Conservation (phyloP, 2,888 invertebrate species). For the Archips xylosteana region DNA sequence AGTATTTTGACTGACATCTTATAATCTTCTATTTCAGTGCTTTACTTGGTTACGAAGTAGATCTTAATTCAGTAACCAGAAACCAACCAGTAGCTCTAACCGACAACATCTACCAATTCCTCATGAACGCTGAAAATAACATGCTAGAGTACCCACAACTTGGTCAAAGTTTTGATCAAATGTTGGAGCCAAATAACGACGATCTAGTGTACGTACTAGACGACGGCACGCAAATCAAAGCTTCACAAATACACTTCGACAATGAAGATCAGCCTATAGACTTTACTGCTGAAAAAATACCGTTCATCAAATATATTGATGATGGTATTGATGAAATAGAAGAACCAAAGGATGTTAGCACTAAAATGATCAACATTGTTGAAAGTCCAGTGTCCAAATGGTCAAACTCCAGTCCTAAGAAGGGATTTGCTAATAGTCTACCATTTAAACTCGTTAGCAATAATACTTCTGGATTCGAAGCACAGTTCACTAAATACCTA, state of each 20-base stretch:
- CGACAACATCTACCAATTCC: slow-evolving; percentile 76
- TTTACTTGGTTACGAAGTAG: slow-evolving; percentile 74
- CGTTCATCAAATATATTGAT: slow-evolving; percentile 70
- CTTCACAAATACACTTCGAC: slow-evolving; percentile 81
- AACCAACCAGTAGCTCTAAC: slow-evolving; percentile 70
- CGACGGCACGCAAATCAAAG: slow-evolving; percentile 78
- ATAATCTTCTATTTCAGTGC: slow-evolving; percentile 55
- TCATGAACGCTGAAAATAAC: slow-evolving; percentile 67
- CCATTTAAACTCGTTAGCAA: slow-evolving; percentile 76
- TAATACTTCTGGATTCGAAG: slow-evolving; percentile 71
- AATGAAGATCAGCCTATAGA: slow-evolving; percentile 76
- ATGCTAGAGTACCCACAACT: slow-evolving; percentile 49
- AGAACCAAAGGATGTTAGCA: slow-evolving; percentile 47
- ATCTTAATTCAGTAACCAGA: slow-evolving; percentile 72
- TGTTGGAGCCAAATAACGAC: slow-evolving; percentile 54
- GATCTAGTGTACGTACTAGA: slow-evolving; percentile 74
- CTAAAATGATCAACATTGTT: slow-evolving; percentile 66
- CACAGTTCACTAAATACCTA: slow-evolving; percentile 73
- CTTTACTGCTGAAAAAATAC: slow-evolving; percentile 71
- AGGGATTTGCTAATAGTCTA: slow-evolving; percentile 68
- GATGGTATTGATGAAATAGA: slow-evolving; percentile 56
- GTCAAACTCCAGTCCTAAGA: slow-evolving; percentile 64
- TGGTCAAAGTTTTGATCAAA: slow-evolving; percentile 55
- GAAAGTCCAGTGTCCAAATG: slow-evolving; percentile 69
- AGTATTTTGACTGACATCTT: not conserved